phyloP scores from a whole-genome alignment of 2,888 invertebrate species.

The Ellobium chinense region DNA sequence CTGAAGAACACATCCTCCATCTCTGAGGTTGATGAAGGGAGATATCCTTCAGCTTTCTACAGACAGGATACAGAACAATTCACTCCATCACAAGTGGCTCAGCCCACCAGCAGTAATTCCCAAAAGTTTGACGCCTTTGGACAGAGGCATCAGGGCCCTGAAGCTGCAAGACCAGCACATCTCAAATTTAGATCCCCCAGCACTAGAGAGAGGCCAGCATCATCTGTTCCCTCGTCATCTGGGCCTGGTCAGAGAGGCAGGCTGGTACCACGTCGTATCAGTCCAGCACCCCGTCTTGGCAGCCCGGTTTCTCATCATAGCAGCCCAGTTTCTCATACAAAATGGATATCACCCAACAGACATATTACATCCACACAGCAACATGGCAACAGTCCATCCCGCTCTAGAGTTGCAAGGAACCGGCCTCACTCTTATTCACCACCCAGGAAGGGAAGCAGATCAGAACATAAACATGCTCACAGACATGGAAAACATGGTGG shows the following conservation, averaged over 20 bases:
- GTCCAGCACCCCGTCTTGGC: not conserved
- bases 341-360: not conserved
- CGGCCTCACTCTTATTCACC: slow-evolving; percentile 23
- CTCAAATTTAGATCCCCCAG: not conserved
- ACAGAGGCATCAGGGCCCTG: not conserved
- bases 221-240: not conserved
- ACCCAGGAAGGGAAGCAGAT: not conserved
- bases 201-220: not conserved
- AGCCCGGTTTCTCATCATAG: not conserved
- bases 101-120: not conserved
- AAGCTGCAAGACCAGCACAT: not conserved
- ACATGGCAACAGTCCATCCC: slow-evolving; percentile 33
- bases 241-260: not conserved
- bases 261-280: too few relatives aligned
- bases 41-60: not conserved
- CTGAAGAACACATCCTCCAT: slow-evolving; percentile 19
- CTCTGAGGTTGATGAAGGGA: not conserved
- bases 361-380: slow-evolving; percentile 60
- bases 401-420: not conserved
- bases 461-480: not conserved
- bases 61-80: not conserved
- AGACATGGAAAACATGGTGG: not conserved
- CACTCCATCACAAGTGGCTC: not conserved
- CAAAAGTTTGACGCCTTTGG: not conserved
- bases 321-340: not conserved